Conservation (phyloP, 2,797 vertebrate genomes). For the Sus cebifrons region DNA sequence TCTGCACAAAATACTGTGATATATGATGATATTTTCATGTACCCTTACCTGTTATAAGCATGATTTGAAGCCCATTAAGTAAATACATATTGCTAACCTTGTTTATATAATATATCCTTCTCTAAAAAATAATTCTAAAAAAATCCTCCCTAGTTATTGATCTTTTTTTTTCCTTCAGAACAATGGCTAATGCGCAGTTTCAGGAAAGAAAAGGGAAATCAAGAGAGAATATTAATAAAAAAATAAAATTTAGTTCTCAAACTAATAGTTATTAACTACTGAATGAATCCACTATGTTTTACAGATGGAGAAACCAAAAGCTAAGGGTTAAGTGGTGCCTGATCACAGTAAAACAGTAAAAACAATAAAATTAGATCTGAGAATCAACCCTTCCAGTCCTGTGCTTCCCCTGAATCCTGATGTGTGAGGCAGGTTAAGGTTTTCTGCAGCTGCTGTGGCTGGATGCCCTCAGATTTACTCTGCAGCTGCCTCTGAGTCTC, state of each 20-base stretch:
- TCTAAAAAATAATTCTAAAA: constrained; percentile 21
- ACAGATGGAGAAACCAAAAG: background rate
- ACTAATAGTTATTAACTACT: background rate
- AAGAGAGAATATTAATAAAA: background rate
- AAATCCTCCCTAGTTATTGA: background rate
- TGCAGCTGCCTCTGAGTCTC: background rate
- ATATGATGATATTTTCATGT: background rate
- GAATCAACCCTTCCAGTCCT: background rate
- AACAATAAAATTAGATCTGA: background rate
- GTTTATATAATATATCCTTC: background rate
- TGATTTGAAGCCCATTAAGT: background rate
- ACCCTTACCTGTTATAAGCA: background rate
- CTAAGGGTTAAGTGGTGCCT: background rate
- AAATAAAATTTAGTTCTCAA: background rate
- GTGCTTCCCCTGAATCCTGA: background rate
- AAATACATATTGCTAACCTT: background rate
- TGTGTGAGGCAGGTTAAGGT: background rate
- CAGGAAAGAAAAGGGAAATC: background rate
- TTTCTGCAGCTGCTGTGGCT: too few species aligned
- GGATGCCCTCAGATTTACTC: background rate
- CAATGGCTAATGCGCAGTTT: background rate
- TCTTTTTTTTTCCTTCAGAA: background rate
- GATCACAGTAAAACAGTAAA: too few species aligned
- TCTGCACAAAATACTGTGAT: background rate
- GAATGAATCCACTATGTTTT: background rate